These are phyloP conservation scores for Panzeria rudis DNA, from an alignment of 2,888 invertebrate genomes.

Conservation along the genomic window DNA sequence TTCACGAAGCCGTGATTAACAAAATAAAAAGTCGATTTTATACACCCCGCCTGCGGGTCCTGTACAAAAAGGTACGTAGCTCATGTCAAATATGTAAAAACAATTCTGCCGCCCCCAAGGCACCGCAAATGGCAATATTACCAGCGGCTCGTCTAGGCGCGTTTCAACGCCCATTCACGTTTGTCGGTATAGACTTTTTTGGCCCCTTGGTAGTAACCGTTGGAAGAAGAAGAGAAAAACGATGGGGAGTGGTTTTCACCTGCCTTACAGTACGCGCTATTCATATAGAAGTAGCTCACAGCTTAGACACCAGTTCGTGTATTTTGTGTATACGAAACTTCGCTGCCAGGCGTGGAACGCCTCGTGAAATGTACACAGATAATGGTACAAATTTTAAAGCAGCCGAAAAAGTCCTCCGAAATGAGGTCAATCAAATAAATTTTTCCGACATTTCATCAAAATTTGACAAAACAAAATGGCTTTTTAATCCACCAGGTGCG, in stretches of 20 bases:
- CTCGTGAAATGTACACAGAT: constrained; percentile 60
- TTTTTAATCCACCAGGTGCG: background rate
- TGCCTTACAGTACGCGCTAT: constrained; percentile 71
- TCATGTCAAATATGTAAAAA: constrained; percentile 70
- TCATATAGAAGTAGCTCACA: constrained; percentile 70
- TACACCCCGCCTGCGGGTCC: constrained; percentile 58
- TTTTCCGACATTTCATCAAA: background rate
- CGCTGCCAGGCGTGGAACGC: constrained; percentile 51
- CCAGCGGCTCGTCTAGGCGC: constrained; percentile 63
- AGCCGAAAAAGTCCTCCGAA: background rate
- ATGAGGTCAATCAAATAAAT: background rate
- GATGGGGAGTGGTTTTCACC: constrained; percentile 72
- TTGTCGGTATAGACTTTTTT: constrained; percentile 71
- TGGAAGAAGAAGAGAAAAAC: constrained; percentile 69
- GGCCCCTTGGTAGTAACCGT: constrained; percentile 66
- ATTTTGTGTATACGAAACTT: constrained; percentile 55
- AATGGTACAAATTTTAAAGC: constrained; percentile 66
- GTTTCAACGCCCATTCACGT: constrained; percentile 70
- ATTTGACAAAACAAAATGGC: constrained; percentile 3
- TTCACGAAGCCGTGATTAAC: constrained; percentile 65
- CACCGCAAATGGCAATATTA: constrained; percentile 68
- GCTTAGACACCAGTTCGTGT: constrained; percentile 69
- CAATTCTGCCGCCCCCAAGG: constrained; percentile 26
- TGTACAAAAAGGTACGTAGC: constrained; percentile 65
- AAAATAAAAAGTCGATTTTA: constrained; percentile 60